Evolutionary conservation across 1,140 invertebrate species (phyloP).

Genomic region (Amphibalanus amphitrite): DNA sequence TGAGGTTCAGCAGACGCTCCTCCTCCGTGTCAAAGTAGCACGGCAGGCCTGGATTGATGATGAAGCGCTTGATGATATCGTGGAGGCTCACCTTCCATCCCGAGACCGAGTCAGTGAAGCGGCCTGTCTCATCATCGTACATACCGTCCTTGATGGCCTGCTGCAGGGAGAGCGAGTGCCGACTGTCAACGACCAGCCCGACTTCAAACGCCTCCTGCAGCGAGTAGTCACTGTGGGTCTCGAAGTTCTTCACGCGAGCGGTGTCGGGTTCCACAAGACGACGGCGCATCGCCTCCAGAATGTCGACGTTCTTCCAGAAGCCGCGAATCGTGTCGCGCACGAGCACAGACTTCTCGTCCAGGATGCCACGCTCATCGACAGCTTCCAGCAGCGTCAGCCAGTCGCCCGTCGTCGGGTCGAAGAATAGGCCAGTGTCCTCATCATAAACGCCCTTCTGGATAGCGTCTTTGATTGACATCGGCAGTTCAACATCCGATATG

Average conservation of each 20-base stretch:
- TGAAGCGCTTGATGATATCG: slow-evolving; percentile 59
- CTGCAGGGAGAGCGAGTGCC: slow-evolving; percentile 64
- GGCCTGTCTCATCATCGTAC: slow-evolving; percentile 60
- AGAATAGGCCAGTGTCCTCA: slow-evolving; percentile 49
- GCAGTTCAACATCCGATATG: slow-evolving; percentile 56
- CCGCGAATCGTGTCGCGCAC: slow-evolving; percentile 61
- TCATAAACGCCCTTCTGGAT: slow-evolving; percentile 65
- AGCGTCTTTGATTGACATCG: slow-evolving; percentile 64
- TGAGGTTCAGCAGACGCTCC: slow-evolving; percentile 46
- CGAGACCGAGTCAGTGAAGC: slow-evolving; percentile 56
- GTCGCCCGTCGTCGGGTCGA: slow-evolving; percentile 56
- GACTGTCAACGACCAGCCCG: slow-evolving; percentile 58
- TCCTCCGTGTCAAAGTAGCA: slow-evolving; percentile 59
- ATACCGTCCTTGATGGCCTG: slow-evolving; percentile 68
- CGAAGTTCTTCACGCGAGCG: slow-evolving; percentile 48
- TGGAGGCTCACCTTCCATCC: slow-evolving; percentile 58
- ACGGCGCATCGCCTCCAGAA: slow-evolving; percentile 52
- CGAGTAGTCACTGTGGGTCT: slow-evolving; percentile 44
- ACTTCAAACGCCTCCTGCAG: slow-evolving; percentile 60
- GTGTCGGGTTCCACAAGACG: slow-evolving; percentile 54
- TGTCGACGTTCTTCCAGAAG: slow-evolving; percentile 49
- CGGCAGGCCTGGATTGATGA: slow-evolving; percentile 56
- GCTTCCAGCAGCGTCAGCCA: slow-evolving; percentile 55
- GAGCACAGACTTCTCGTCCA: slow-evolving; percentile 58
- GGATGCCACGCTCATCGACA: slow-evolving; percentile 49